Base-by-base conservation (phyloP, 2,888 invertebrate species). In the Melanophora roralis region DNA sequence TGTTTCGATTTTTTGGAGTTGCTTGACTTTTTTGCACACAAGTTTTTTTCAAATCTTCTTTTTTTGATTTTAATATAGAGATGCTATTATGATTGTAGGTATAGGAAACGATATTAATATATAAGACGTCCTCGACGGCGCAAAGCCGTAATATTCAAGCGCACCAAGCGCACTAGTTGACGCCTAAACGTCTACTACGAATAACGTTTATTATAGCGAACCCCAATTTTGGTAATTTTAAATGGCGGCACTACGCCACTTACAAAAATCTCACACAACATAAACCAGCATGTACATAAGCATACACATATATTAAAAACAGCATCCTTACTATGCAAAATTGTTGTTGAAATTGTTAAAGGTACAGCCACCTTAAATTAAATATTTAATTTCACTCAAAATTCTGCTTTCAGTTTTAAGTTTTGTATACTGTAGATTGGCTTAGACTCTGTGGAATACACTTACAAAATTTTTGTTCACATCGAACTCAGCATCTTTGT, bases 111-210 rank as follows among this genome's bases (percentile, higher is more conserved):
- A 51, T 68, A 68, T 59, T 80, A 57, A 45, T 74, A 65, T 76
- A 68, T 80, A 75, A 68, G 71, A 75, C 80, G 76, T 76, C 53
- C 80, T 84, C 83, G 75, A 79, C 81, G 77, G 81, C 81, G 78
- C 78, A 81, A 78, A 81, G 85, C 85, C 86, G 88, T 86, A 83
- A 85, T 85, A 85, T 85, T 86, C 89, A 86, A 89, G 89, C 89
- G 88, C 89, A 89, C 89, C 89, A 89, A 89, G 89, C 90, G 89
- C 89, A 89, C 90, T 90, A 90, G 89, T 90, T 91, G 89, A 90
- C 91, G 89, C 91, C 90, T 89, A 90, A 91, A 89, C 90, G 90
- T 89, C 90, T 89, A 90, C 90, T 89, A 89, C 89, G 90, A 90
- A 89, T 89, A 89, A 87, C 88, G 89, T 86, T 89, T 89, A 89